Evolutionary conservation across 2,113 vertebrate genomes (phyloP), one percentile per base, ranked within the genome.

Genomic region (Vulpes ferrilata): DNA sequence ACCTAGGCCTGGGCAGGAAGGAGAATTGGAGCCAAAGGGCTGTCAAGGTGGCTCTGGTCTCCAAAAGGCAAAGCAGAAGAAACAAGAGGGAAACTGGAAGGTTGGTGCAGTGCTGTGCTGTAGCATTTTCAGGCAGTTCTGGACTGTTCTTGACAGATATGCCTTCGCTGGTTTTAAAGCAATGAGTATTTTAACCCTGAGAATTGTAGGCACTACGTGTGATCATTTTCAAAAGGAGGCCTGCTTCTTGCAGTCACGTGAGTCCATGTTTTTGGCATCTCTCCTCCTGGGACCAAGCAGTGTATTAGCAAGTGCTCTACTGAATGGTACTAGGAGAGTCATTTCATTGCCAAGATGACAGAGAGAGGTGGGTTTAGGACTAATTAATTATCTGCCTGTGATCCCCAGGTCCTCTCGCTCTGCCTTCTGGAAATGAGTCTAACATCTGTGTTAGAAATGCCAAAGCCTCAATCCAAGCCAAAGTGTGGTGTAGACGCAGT

Each of bases 51-150:
- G 23, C 38, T 48, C 53, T 79, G 53, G 15, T 53, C 88, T 51
- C 30, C 38, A 35, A 32, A 71, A 23, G 25, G 32, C 25, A 0
- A 3, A 67, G n/a, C 13, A n/a, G 25, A 35, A n/a, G 32, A 16
- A 71, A 48, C 2, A 55, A 32, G 2, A 23, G 9, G 43, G 48
- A 38, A 17, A 23, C 13, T 27, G 25, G 69, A 38, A 55, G 79
- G 7, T 6, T 0, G 51, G 13, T 9, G 57, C 35, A 25, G 27
- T 0, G 1, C 6, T 9, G 20, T 16, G 60, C 25, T 11, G n/a
- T 0, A 11, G 48, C 4, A 6, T 48, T 69, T 43, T 57, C 1
- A 19, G 60, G 15, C 27, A 35, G 9, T 78, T 79, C 19, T 11
- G 2, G 17, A 11, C 35, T 11, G 53, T 1, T 2, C 65, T 23